Evolutionary conservation across 1,140 invertebrate genomes (phyloP).

Genomic region (Rhyzopertha dominica): DNA sequence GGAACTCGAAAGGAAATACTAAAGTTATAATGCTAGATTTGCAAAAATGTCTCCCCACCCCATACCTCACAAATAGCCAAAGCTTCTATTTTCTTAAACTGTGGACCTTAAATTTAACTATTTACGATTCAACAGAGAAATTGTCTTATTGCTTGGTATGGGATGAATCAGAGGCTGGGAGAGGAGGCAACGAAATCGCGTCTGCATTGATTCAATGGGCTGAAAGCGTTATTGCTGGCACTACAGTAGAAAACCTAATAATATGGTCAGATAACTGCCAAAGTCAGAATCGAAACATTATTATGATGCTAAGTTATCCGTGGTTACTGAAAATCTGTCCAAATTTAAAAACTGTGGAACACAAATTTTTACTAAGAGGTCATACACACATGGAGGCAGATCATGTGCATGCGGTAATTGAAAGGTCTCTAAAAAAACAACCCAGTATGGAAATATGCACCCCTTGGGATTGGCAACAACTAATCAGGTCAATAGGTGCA

Average conservation of each 20-base stretch:
- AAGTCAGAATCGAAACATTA: constrained; percentile 11
- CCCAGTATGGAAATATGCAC: constrained; percentile 17
- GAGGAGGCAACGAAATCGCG: constrained; percentile 15
- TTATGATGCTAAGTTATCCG: constrained; percentile 8
- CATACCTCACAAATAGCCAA: constrained; percentile 5
- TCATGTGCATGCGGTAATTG: constrained; percentile 32
- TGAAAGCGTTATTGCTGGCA: constrained; percentile 4
- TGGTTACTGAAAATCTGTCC: constrained; percentile 1
- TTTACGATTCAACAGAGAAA: constrained; percentile 4
- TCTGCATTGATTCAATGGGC: constrained; percentile 14
- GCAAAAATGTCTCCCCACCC: constrained; percentile 10
- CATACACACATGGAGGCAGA: constrained; percentile 39
- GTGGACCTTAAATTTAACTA: background rate
- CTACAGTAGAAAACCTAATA: constrained; percentile 8
- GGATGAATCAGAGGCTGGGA: constrained; percentile 7
- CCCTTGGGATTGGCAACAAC: constrained; percentile 22
- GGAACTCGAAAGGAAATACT: background rate
- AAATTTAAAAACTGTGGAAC: constrained; percentile 27
- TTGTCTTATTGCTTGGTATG: constrained; percentile 2
- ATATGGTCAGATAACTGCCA: constrained; percentile 17
- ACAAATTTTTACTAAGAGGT: constrained; percentile 39
- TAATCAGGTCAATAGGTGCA: constrained; percentile 9
- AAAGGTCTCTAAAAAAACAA: constrained; percentile 22
- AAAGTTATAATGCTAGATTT: constrained; percentile 12
- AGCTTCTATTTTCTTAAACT: constrained; percentile 4